Evolutionary conservation across 2,888 invertebrate genomes (phyloP).

Genomic region (Caenorhabditis afra): DNA sequence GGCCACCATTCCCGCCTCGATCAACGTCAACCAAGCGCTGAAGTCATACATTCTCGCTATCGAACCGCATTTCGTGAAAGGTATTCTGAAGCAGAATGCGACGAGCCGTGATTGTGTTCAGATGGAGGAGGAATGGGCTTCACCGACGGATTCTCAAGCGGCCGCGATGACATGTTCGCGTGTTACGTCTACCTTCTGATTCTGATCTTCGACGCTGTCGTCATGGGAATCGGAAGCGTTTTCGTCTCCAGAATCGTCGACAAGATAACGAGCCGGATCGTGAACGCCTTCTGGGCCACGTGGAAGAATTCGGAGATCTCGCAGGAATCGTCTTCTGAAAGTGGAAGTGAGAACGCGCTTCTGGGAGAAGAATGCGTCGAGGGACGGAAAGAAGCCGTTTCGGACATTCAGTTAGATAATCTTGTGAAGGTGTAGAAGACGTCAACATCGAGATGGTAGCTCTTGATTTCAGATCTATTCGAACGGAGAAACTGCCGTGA

Average conservation of each 20-base stretch:
- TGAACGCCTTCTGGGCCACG: slow-evolving; percentile 12
- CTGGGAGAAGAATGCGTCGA: slow-evolving; percentile 26
- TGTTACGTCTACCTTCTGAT: slow-evolving; percentile 22
- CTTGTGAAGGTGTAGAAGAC: slow-evolving; percentile 15
- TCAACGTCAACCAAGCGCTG: slow-evolving; percentile 25
- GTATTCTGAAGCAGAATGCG: background rate
- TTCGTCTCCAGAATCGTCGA: slow-evolving; percentile 6
- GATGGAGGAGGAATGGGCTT: slow-evolving; percentile 32
- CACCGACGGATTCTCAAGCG: slow-evolving; percentile 21
- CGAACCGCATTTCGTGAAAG: slow-evolving; percentile 38
- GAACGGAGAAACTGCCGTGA: slow-evolving; percentile 38
- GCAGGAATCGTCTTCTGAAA: background rate
- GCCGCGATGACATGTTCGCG: background rate
- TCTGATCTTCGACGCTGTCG: slow-evolving; percentile 19
- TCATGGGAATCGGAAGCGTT: slow-evolving; percentile 17
- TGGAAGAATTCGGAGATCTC: background rate
- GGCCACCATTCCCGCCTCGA: slow-evolving; percentile 12
- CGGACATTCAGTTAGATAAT: slow-evolving; percentile 23
- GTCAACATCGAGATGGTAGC: background rate
- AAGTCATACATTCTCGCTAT: slow-evolving; percentile 14
- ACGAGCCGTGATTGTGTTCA: background rate
- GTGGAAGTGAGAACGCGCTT: background rate
- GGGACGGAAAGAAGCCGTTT: slow-evolving; percentile 23
- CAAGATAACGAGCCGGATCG: background rate
- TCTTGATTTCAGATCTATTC: slow-evolving; percentile 19